phyloP scores from a whole-genome alignment of 35 echinoderm and acorn worm genomes.

The Diadema setosum region DNA sequence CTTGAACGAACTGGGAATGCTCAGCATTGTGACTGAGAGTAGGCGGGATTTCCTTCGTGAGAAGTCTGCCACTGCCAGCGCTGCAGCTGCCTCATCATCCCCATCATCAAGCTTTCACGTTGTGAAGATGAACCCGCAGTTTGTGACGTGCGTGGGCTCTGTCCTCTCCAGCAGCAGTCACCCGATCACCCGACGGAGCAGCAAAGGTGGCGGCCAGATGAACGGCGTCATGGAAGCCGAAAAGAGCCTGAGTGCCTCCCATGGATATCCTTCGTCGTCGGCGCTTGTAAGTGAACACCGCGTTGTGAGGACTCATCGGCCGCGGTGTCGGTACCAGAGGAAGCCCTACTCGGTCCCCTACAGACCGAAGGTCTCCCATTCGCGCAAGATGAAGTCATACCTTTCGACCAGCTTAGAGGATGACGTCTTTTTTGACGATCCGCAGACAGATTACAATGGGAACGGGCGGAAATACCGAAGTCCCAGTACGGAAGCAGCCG shows the following conservation, averaged over 20 bases:
- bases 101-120: conserved; percentile 44
- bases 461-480: background rate
- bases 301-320: background rate
- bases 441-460: background rate
- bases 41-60: conserved; percentile 64
- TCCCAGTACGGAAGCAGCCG: background rate
- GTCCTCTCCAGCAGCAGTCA: background rate
- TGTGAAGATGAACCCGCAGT: conserved; percentile 62
- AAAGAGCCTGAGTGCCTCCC: conserved; percentile 36
- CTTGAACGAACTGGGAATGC: conserved; percentile 90
- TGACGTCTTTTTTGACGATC: background rate
- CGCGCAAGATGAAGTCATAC: background rate
- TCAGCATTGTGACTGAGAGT: conserved; percentile 90
- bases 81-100: background rate
- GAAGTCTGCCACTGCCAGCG: background rate
- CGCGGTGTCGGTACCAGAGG: background rate
- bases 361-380: background rate
- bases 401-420: background rate
- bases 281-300: conserved; percentile 24
- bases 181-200: background rate
- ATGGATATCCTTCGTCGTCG: background rate
- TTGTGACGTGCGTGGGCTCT: conserved; percentile 63
- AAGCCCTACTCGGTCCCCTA: background rate
- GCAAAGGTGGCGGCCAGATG: background rate
- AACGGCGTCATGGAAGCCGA: conserved; percentile 13